Conservation (phyloP, 1,140 invertebrate species). For the Samia ricini region DNA sequence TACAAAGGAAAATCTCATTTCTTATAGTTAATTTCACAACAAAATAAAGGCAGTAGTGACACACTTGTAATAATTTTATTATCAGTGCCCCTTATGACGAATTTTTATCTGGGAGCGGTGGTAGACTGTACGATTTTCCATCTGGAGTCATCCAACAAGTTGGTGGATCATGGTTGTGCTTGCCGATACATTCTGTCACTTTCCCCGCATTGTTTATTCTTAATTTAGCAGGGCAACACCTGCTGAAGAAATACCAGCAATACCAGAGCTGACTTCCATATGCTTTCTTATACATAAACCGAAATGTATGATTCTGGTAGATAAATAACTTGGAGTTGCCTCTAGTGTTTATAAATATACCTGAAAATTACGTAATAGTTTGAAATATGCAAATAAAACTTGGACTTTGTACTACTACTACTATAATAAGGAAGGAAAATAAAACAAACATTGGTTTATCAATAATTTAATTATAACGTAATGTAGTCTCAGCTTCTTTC, state of each 20-base stretch:
- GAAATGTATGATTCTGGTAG: constrained; percentile 72
- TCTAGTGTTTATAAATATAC: constrained; percentile 72
- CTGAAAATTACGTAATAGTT: constrained; percentile 47
- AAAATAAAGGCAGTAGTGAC: constrained; percentile 38
- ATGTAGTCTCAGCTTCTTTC: neutral
- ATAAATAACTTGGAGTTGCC: constrained; percentile 72
- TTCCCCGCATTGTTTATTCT: constrained; percentile 66
- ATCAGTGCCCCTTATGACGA: constrained; percentile 28
- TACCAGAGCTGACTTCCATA: constrained; percentile 73
- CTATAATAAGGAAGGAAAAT: constrained; percentile 32
- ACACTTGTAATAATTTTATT: constrained; percentile 41
- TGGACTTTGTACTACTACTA: constrained; percentile 7
- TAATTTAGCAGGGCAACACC: constrained; percentile 67
- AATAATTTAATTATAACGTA: constrained; percentile 21
- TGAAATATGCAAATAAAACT: constrained; percentile 15
- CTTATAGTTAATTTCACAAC: constrained; percentile 23
- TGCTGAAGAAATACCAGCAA: constrained; percentile 72
- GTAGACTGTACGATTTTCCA: constrained; percentile 65
- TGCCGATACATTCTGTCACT: constrained; percentile 64
- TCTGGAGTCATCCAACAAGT: constrained; percentile 72
- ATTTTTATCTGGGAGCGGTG: constrained; percentile 50
- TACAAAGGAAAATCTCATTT: constrained; percentile 21
- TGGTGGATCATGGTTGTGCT: constrained; percentile 68
- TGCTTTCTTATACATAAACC: constrained; percentile 73
- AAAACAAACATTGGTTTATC: constrained; percentile 13